These are phyloP conservation scores for Meloidogyne exigua DNA, from an alignment of 1,140 invertebrate genomes.

Conservation along the genomic window DNA sequence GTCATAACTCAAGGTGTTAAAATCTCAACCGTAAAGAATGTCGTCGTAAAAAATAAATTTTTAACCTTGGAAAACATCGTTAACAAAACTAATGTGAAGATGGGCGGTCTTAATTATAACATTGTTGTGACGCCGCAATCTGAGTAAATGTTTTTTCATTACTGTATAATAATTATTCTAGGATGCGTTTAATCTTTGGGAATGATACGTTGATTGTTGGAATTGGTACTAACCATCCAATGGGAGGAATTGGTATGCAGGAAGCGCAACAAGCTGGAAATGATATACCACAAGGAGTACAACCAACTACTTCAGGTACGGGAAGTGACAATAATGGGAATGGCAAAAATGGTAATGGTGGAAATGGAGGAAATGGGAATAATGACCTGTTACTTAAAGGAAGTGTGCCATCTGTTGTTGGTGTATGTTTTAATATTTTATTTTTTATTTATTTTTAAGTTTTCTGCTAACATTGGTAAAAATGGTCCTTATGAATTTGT, in stretches of 20 bases:
- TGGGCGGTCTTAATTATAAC: slow-evolving; percentile 16
- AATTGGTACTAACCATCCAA: slow-evolving; percentile 13
- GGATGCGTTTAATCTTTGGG: not conserved
- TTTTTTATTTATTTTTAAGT: not conserved
- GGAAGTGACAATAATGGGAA: slow-evolving; percentile 2
- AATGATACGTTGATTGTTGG: slow-evolving; percentile 3
- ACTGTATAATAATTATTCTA: not conserved
- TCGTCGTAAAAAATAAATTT: not conserved
- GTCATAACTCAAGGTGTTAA: slow-evolving; percentile 7
- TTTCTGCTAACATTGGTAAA: slow-evolving; percentile 4
- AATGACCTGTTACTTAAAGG: not conserved
- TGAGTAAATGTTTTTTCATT: not conserved
- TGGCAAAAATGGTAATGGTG: not conserved
- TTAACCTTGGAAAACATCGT: not conserved
- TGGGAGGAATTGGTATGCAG: not conserved
- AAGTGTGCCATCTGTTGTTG: slow-evolving; percentile 8
- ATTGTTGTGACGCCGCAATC: not conserved
- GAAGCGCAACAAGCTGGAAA: too few relatives aligned
- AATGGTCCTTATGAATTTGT: not conserved
- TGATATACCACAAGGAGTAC: too few relatives aligned
- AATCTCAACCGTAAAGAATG: not conserved
- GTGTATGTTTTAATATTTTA: not conserved
- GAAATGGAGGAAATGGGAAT: not conserved
- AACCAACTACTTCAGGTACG: not conserved
- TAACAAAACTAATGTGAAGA: slow-evolving; percentile 18